Evolutionary conservation across 2,113 vertebrate genomes (phyloP).

Genomic region (Ia io): DNA sequence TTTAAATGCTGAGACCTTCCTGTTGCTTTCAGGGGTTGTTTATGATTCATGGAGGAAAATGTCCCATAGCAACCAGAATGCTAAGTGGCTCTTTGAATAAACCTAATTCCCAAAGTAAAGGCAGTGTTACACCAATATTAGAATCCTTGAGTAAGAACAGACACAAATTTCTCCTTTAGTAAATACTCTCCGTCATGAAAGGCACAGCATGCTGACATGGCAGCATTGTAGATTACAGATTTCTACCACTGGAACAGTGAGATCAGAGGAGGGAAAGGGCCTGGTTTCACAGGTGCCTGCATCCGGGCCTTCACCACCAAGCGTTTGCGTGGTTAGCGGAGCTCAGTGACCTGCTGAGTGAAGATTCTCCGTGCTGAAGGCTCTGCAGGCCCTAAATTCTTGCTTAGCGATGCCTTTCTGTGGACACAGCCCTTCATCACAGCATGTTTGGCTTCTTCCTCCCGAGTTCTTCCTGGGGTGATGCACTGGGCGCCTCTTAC

Average conservation of each 20-base stretch:
- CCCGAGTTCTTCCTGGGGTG: neutral
- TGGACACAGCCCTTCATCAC: neutral
- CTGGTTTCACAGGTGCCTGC: neutral
- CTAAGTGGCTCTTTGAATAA: neutral
- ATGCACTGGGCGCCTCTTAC: neutral
- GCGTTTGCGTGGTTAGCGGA: accelerated
- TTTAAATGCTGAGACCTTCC: neutral
- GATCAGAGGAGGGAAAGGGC: neutral
- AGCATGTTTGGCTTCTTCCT: neutral
- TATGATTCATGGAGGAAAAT: neutral
- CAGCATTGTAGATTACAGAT: accelerated
- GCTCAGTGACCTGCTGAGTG: neutral
- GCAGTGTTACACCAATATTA: neutral
- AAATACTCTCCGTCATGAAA: neutral
- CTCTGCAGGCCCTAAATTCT: neutral
- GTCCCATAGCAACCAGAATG: neutral
- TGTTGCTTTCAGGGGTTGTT: neutral
- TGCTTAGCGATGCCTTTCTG: neutral
- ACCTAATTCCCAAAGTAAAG: neutral
- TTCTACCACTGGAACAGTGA: too few relatives aligned
- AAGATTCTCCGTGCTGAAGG: neutral
- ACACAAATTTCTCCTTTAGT: neutral
- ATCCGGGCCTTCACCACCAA: neutral
- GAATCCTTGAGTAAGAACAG: neutral
- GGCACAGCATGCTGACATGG: accelerated